Evolutionary conservation across 2,888 invertebrate genomes (phyloP).

Genomic region (Oeneis ivallda): DNA sequence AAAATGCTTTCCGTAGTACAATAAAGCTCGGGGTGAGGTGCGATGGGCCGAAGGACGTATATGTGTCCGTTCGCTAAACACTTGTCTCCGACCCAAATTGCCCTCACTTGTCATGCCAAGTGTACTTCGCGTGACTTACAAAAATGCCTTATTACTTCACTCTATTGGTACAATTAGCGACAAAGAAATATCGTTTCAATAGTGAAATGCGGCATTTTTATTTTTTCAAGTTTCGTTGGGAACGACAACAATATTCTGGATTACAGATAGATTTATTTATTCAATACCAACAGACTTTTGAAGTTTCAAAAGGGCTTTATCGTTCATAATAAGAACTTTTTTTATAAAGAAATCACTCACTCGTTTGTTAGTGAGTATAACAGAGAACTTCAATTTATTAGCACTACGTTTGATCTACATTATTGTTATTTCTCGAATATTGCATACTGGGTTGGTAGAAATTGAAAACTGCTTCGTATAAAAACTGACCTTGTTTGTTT

Average conservation of each 20-base stretch:
- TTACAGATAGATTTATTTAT: not conserved
- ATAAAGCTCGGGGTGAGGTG: not conserved
- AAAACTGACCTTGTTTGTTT: too few species aligned
- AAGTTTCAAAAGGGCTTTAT: too few species aligned
- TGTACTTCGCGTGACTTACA: conserved; percentile 55
- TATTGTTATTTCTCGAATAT: too few species aligned
- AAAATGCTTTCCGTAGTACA: too few species aligned
- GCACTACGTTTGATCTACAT: too few species aligned
- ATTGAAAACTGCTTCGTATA: too few species aligned
- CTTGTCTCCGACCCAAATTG: conserved; percentile 60
- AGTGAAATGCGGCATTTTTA: conserved; percentile 15
- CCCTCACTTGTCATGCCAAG: conserved; percentile 59
- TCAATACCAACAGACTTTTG: not conserved
- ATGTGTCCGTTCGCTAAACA: conserved; percentile 55
- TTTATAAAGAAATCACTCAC: too few species aligned
- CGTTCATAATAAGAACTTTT: too few species aligned
- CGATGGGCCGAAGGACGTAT: conserved; percentile 20
- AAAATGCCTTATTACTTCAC: conserved; percentile 43
- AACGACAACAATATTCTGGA: not conserved
- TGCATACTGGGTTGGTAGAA: too few species aligned
- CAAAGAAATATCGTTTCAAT: conserved; percentile 24
- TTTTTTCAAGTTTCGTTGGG: not conserved
- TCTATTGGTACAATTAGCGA: conserved; percentile 55
- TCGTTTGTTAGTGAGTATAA: too few species aligned
- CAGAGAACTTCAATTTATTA: too few species aligned